Evolutionary conservation across 2,113 vertebrate genomes (phyloP).

Genomic region (Cochlearius cochlearius): DNA sequence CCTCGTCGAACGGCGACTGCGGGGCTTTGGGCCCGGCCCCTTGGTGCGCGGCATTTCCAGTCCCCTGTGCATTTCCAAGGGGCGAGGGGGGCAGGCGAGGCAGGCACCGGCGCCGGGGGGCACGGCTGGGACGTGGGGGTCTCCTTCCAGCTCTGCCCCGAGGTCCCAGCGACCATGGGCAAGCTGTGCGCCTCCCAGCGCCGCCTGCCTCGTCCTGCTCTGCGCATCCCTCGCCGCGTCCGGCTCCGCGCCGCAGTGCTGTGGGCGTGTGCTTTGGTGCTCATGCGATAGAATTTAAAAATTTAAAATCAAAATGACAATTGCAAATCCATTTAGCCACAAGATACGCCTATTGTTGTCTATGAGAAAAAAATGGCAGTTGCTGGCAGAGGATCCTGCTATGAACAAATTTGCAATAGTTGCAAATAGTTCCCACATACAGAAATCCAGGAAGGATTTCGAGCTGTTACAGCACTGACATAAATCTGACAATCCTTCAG

Average conservation of each 20-base stretch:
- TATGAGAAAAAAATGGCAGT: neutral
- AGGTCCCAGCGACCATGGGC: fast-evolving
- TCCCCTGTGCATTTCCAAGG: neutral
- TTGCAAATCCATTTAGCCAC: neutral
- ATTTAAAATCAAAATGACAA: neutral
- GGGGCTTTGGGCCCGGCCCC: neutral
- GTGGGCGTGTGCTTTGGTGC: fast-evolving
- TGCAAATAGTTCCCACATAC: neutral
- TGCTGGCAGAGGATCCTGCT: neutral
- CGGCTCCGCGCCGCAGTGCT: fast-evolving
- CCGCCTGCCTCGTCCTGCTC: fast-evolving
- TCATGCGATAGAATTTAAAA: neutral
- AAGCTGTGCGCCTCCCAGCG: neutral
- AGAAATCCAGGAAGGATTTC: neutral
- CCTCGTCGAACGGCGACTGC: fast-evolving
- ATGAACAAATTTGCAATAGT: neutral
- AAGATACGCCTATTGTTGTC: neutral
- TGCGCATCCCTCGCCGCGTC: fast-evolving
- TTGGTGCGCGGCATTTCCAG: fast-evolving
- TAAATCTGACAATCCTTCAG: neutral
- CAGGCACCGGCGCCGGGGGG: fast-evolving
- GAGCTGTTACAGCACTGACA: neutral
- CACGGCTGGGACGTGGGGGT: fast-evolving
- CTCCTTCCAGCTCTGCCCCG: neutral
- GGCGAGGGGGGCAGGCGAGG: fast-evolving